Evolutionary conservation across 2,113 vertebrate species (phyloP).

Genomic region (Pogonocichla stellata): DNA sequence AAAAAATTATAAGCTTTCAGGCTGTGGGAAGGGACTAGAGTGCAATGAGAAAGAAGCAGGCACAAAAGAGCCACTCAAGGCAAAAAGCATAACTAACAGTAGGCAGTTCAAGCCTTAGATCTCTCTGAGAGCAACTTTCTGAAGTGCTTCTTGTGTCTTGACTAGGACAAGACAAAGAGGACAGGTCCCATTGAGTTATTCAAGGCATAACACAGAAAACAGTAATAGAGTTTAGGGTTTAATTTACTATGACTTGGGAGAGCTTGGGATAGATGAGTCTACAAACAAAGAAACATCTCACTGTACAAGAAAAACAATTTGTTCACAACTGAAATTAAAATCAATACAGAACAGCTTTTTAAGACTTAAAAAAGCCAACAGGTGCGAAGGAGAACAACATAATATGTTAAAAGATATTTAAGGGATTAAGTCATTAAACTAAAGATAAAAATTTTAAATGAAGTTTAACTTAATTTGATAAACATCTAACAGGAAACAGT

Average conservation of each 20-base stretch:
- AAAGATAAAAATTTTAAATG: neutral
- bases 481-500: neutral
- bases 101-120: neutral
- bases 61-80: neutral
- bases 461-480: neutral
- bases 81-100: neutral
- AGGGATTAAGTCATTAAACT: neutral
- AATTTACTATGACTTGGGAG: neutral
- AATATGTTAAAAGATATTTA: neutral
- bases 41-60: neutral
- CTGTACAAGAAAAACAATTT: neutral
- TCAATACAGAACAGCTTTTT: neutral
- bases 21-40: neutral
- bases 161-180: neutral
- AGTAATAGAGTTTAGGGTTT: neutral
- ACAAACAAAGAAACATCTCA: neutral
- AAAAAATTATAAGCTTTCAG: neutral
- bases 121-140: neutral
- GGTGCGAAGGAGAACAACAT: neutral
- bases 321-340: neutral
- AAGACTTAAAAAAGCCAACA: neutral
- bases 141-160: neutral
- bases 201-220: neutral
- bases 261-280: neutral
- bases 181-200: neutral